Conservation (phyloP, 2,888 invertebrate genomes). For the Dasysyrphus albostriatus region DNA sequence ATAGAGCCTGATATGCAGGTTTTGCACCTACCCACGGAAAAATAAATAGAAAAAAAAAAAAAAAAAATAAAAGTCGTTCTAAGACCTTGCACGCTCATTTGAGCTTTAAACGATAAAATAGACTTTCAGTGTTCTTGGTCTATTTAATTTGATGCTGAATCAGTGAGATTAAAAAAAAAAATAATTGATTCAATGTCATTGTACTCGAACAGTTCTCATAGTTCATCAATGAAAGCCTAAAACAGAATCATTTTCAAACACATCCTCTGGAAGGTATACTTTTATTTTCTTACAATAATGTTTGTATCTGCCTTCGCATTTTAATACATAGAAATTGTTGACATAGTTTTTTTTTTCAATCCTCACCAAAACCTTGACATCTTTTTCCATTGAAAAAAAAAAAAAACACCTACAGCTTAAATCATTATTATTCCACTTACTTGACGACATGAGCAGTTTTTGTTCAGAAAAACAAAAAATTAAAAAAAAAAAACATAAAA, state of each 20-base stretch:
- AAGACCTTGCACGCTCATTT: no score
- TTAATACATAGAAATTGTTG: constrained; percentile 32
- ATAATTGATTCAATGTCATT: neutral
- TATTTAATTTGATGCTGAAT: no score
- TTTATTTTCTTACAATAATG: neutral
- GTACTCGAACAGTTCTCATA: neutral
- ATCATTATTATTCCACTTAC: constrained; percentile 53
- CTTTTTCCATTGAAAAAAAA: constrained; percentile 19
- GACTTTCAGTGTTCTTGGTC: no score
- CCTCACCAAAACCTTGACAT: constrained; percentile 34
- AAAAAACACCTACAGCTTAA: constrained; percentile 44
- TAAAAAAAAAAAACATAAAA: constrained; percentile 18
- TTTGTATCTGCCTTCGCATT: neutral
- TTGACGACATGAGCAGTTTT: constrained; percentile 35
- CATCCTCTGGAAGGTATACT: neutral
- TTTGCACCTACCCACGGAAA: no score
- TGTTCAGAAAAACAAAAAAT: neutral
- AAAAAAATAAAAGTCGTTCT: no score
- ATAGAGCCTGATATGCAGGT: no score
- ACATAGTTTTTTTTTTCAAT: constrained; percentile 31
- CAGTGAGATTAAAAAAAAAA: no score
- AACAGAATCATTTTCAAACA: neutral
- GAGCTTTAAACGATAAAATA: no score
- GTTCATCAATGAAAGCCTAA: neutral
- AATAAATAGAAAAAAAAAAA: no score